A percentile compares a stretch with the other conserved stretches of the same genome.
Evolutionary conservation across 2,888 invertebrate species (phyloP).

Genomic region (Tenodera sinensis): DNA sequence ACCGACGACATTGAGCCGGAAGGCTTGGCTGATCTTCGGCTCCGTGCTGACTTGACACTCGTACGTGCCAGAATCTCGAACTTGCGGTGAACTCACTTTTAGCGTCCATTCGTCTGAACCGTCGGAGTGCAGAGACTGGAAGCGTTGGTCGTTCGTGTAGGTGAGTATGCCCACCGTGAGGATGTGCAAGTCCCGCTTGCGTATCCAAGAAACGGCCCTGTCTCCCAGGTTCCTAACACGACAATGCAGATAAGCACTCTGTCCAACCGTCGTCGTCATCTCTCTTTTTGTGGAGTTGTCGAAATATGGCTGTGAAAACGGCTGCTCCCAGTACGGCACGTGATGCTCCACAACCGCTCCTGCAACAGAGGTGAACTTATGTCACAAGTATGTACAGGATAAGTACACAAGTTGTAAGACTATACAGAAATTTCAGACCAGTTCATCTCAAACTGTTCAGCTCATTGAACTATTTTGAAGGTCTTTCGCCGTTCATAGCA

Average conservation of each 20-base stretch:
- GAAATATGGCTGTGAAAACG: constrained; percentile 83
- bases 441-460: too few relatives aligned
- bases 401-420: too few relatives aligned
- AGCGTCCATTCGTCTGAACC: constrained; percentile 71
- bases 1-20: constrained; percentile 74
- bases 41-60: constrained; percentile 77
- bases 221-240: constrained; percentile 83
- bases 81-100: constrained; percentile 65
- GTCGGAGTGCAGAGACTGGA: constrained; percentile 66
- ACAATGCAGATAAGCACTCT: constrained; percentile 81
- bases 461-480: too few relatives aligned
- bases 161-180: constrained; percentile 68
- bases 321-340: constrained; percentile 53
- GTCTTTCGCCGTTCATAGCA: too few relatives aligned
- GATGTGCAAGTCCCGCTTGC: constrained; percentile 77
- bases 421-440: too few relatives aligned
- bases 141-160: constrained; percentile 70
- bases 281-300: constrained; percentile 82
- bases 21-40: constrained; percentile 72
- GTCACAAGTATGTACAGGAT: too few relatives aligned
- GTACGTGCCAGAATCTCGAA: constrained; percentile 65
- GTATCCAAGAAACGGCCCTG: constrained; percentile 84
- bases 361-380: constrained; percentile 18
- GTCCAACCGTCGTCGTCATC: constrained; percentile 82
- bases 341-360: constrained; percentile 35